These are phyloP conservation scores for Corydoras maculifer DNA, from an alignment of 2,113 vertebrate species.

Conservation along the genomic window DNA sequence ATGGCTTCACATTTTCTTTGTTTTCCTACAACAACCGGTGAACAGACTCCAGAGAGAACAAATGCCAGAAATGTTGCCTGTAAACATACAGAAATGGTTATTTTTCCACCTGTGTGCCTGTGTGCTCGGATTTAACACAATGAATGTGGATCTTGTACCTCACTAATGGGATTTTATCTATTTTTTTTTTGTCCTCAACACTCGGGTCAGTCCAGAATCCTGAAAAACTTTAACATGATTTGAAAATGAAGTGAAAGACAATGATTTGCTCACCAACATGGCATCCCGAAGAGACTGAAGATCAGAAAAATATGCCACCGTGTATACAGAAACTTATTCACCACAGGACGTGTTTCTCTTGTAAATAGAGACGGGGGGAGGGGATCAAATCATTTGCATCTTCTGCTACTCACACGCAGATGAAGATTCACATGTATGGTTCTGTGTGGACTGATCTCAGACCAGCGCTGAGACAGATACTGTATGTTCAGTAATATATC, in stretches of 20 bases:
- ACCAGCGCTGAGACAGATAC: slow-evolving; percentile 29
- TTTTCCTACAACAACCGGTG: not conserved
- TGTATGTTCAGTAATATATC: slow-evolving; percentile 42
- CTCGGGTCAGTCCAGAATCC: not conserved
- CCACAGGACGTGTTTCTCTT: slow-evolving; percentile 66
- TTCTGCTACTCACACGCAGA: slow-evolving; percentile 36
- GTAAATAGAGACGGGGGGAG: slow-evolving; percentile 65
- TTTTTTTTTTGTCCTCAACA: not conserved
- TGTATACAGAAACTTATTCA: slow-evolving; percentile 55
- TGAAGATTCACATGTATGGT: slow-evolving; percentile 21
- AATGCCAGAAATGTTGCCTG: slow-evolving; percentile 53
- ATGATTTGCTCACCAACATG: not conserved
- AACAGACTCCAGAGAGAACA: slow-evolving; percentile 41
- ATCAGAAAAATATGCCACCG: slow-evolving; percentile 61
- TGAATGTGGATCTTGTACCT: slow-evolving; percentile 44
- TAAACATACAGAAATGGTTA: slow-evolving; percentile 35
- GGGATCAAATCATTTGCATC: slow-evolving; percentile 58
- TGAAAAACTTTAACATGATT: slow-evolving; percentile 23
- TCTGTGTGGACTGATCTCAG: slow-evolving; percentile 31
- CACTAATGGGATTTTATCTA: slow-evolving; percentile 36
- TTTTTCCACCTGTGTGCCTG: slow-evolving; percentile 43
- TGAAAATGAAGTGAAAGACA: slow-evolving; percentile 1
- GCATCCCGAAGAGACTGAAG: slow-evolving; percentile 35
- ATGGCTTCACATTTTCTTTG: not conserved
- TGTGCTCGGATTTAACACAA: slow-evolving; percentile 48